phyloP scores from a whole-genome alignment of 2,113 vertebrate genomes.

The Phocoena phocoena region DNA sequence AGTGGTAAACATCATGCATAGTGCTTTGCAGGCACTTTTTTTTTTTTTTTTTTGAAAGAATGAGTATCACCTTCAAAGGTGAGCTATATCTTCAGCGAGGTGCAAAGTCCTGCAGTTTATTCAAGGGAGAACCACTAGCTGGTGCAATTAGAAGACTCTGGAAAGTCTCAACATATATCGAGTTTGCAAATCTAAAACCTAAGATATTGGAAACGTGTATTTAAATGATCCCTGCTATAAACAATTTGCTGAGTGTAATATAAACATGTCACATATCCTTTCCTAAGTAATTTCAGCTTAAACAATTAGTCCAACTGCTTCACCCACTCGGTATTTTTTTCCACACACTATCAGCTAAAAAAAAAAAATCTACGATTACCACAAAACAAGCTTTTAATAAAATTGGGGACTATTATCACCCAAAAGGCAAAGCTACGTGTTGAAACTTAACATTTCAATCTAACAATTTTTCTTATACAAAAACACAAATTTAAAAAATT shows the following conservation, averaged over 20 bases:
- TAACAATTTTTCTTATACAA: background rate
- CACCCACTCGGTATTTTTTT: background rate
- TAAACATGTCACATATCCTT: constrained; percentile 48
- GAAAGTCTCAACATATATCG: constrained; percentile 1
- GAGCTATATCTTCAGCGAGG: background rate
- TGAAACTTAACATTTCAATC: background rate
- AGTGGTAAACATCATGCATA: accelerated
- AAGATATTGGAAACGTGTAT: constrained; percentile 3
- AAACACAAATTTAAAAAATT: background rate
- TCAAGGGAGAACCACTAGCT: background rate
- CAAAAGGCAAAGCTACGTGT: background rate
- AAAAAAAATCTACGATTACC: background rate
- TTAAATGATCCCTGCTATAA: constrained; percentile 46
- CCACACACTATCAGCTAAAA: background rate
- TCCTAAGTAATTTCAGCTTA: constrained; percentile 9
- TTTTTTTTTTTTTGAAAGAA: background rate
- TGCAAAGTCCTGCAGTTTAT: background rate
- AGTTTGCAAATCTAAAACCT: background rate
- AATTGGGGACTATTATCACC: background rate
- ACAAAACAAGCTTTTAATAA: constrained; percentile 12
- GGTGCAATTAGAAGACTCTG: constrained; percentile 2
- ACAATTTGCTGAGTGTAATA: background rate
- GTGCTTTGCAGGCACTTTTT: background rate
- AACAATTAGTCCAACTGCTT: constrained; percentile 40
- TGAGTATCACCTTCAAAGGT: background rate